Percentiles rank a stretch among this genome's conserved stretches.
Evolutionary conservation across 2,113 vertebrate genomes (phyloP).

Genomic region (Pimephales promelas): DNA sequence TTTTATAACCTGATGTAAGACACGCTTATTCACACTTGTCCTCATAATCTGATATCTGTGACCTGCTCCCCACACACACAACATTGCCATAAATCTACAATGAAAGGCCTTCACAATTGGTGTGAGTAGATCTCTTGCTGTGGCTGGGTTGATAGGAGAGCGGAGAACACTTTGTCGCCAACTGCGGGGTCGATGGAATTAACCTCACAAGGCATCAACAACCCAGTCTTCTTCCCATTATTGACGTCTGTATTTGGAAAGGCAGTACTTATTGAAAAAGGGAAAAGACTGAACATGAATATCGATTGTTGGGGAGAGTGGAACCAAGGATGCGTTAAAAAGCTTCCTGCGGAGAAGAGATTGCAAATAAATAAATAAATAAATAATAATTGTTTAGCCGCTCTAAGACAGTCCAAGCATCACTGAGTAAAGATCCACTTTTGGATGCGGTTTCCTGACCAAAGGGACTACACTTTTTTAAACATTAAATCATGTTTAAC

Average conservation of each 20-base stretch:
- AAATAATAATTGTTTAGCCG: slow-evolving; percentile 41
- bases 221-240: slow-evolving; percentile 56
- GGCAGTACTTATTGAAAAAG: slow-evolving; percentile 44
- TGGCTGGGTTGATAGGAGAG: slow-evolving; percentile 32
- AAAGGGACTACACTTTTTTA: neutral
- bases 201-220: slow-evolving; percentile 58
- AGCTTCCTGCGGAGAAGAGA: slow-evolving; percentile 35
- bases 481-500: too few relatives aligned
- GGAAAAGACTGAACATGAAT: slow-evolving; percentile 43
- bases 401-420: slow-evolving; percentile 25
- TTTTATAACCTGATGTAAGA: neutral
- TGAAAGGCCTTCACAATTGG: neutral
- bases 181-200: slow-evolving; percentile 56
- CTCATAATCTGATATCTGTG: slow-evolving; percentile 21
- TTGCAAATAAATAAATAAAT: too few relatives aligned
- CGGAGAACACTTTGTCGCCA: slow-evolving; percentile 22
- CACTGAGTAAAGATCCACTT: slow-evolving; percentile 31
- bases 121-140: slow-evolving; percentile 26
- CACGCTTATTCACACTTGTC: slow-evolving; percentile 7
- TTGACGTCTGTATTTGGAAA: slow-evolving; percentile 55
- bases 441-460: neutral
- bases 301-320: slow-evolving; percentile 50
- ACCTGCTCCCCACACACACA: slow-evolving; percentile 10
- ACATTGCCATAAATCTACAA: slow-evolving; percentile 1
- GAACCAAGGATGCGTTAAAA: slow-evolving; percentile 48